Evolutionary conservation across 1,140 invertebrate genomes (phyloP), one percentile per base, ranked within the genome.

Genomic region (Cardiocondyla obscurior): DNA sequence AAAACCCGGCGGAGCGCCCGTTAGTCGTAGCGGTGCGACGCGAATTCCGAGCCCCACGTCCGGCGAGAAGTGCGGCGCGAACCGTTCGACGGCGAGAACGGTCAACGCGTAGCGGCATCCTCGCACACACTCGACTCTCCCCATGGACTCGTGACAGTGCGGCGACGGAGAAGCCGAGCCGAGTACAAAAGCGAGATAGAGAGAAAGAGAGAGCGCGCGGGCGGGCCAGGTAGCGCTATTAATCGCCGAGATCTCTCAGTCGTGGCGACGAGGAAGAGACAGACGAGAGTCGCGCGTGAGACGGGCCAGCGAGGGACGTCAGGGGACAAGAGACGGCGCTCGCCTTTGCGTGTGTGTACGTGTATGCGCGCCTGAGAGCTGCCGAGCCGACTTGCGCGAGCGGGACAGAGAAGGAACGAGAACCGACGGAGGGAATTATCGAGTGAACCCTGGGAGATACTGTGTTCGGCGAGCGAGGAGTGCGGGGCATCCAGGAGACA

Each of bases 91-190:
- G 14, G 36, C 10, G 22, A 79, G 36, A 55, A 42, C 33, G 19
- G n/a, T 33, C 14, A 22, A 46, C n/a, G 51, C 36, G 39, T 69
- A 46, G 22, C 73, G 39, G 65, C 60, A 65, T 0, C 14, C n/a
- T 62, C 73, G 30, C 86, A 70, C 82, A 60, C 64, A 77, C 84
- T 76, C 81, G 60, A 69, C 60, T 67, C 77, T 72, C 64, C 89
- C 82, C 77, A 91, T 92, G 91, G 87, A 86, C 88, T 85, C 85
- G 83, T 84, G 85, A 90, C 83, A 87, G 83, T 82, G 88, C 70
- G 69, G 81, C 84, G 90, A 90, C 90, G 85, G 72, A 51, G 64
- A 87, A 83, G 62, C 69, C 74, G 73, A 79, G 83, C 60, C 83
- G 85, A 82, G 86, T 53, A 64, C 30, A 8, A 30, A 30, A 16